Conservation (phyloP, 2,888 invertebrate genomes). For the Archips crataeganus region DNA sequence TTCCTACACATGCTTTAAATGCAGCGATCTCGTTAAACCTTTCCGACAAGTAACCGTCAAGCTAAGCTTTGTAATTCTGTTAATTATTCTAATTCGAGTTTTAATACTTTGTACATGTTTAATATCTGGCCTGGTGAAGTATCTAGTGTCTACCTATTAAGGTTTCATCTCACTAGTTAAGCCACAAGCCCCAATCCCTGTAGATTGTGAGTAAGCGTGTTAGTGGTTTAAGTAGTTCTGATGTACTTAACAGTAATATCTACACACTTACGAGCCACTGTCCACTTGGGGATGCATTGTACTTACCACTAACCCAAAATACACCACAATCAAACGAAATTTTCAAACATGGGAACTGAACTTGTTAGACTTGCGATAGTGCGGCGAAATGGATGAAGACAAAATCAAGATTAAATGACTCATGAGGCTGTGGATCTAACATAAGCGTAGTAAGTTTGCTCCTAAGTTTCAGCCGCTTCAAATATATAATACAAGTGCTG, state of each 20-base stretch:
- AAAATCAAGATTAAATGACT: constrained; percentile 18
- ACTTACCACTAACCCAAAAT: constrained; percentile 28
- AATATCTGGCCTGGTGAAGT: neutral
- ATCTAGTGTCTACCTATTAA: neutral
- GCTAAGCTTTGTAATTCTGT: neutral
- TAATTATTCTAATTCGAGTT: neutral
- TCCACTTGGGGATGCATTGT: constrained; percentile 24
- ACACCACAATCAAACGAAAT: constrained; percentile 4
- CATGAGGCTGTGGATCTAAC: constrained; percentile 4
- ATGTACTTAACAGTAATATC: constrained; percentile 14
- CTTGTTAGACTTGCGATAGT: constrained; percentile 12
- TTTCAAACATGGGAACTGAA: neutral
- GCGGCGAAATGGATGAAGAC: constrained; percentile 26
- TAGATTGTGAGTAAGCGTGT: constrained; percentile 22
- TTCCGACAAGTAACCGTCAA: neutral
- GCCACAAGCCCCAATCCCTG: neutral
- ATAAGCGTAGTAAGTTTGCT: constrained; percentile 15
- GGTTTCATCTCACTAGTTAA: neutral
- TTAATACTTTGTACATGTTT: neutral
- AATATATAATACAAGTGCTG: constrained; percentile 20
- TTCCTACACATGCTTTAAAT: neutral
- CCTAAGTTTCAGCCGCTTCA: constrained; percentile 1
- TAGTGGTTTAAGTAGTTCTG: constrained; percentile 10
- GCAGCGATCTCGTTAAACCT: too few species aligned
- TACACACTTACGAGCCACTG: constrained; percentile 34